These are phyloP conservation scores for Conger conger DNA, from an alignment of 2,113 vertebrate species.

Conservation along the genomic window DNA sequence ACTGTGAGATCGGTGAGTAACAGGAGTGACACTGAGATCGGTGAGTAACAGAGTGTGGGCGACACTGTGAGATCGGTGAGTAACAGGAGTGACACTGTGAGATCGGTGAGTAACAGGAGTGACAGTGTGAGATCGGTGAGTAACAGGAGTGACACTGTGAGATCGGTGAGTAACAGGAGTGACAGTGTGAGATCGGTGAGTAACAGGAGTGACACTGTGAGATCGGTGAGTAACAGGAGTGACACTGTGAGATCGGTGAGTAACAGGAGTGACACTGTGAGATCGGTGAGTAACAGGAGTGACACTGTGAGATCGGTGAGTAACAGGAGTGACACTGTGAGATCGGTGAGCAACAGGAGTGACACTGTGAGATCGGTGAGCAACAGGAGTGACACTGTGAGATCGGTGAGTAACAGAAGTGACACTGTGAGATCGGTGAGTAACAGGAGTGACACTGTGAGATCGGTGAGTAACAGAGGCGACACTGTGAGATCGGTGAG, in stretches of 20 bases:
- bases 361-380: too few species aligned
- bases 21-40: conserved; percentile 85
- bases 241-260: too few species aligned
- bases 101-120: conserved; percentile 71
- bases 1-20: conserved; percentile 85
- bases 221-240: conserved; percentile 71
- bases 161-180: conserved; percentile 71
- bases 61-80: conserved; percentile 86
- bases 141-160: conserved; percentile 86
- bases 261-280: conserved; percentile 86
- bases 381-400: conserved; percentile 86
- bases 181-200: too few species aligned
- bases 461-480: conserved; percentile 74
- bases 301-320: too few species aligned
- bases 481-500: conserved; percentile 86
- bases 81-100: conserved; percentile 84
- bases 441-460: conserved; percentile 86
- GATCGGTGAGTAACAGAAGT: conserved; percentile 71
- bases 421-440: too few species aligned
- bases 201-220: conserved; percentile 86
- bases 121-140: too few species aligned
- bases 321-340: conserved; percentile 86
- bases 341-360: conserved; percentile 71
- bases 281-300: conserved; percentile 71
- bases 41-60: conserved; percentile 74